Conservation (phyloP, 2,113 vertebrate species). For the Macquaria australasica region DNA sequence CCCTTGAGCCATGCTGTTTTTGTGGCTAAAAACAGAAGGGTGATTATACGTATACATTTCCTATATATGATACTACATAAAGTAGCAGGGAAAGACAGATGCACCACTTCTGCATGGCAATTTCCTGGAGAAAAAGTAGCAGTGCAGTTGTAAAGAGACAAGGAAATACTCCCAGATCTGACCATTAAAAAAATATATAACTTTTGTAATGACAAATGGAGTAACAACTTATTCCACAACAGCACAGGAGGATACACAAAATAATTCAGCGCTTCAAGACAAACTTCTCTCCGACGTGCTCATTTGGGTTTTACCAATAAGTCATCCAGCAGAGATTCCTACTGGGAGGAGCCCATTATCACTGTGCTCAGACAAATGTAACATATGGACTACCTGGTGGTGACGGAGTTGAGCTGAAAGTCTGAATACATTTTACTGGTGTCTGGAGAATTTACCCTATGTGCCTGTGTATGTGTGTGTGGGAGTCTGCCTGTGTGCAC, state of each 20-base stretch:
- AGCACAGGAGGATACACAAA: conserved; percentile 35
- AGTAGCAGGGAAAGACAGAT: not conserved
- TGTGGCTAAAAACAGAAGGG: not conserved
- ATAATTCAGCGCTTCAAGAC: conserved; percentile 47
- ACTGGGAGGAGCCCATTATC: conserved; percentile 67
- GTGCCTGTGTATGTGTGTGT: conserved; percentile 15
- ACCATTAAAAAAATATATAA: conserved; percentile 47
- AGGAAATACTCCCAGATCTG: conserved; percentile 25
- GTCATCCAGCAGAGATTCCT: conserved; percentile 66
- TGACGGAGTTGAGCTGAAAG: conserved; percentile 47
- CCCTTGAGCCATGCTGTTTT: not conserved
- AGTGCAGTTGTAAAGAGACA: conserved; percentile 18
- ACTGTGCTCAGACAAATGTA: conserved; percentile 59
- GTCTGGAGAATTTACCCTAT: conserved; percentile 38
- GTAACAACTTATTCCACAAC: conserved; percentile 49
- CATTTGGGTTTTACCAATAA: conserved; percentile 63
- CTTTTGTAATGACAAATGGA: conserved; percentile 52
- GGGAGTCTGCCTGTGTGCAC: conserved; percentile 2
- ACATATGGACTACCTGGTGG: conserved; percentile 64
- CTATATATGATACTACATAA: not conserved
- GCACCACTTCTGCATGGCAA: not conserved
- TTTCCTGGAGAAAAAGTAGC: conserved; percentile 30
- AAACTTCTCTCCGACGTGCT: conserved; percentile 39
- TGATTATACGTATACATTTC: too few species aligned
- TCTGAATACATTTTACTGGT: conserved; percentile 55